A percentile compares a stretch with the other conserved stretches of the same genome.
phyloP scores from a whole-genome alignment of 2,113 vertebrate species.

The Platichthys stellatus region DNA sequence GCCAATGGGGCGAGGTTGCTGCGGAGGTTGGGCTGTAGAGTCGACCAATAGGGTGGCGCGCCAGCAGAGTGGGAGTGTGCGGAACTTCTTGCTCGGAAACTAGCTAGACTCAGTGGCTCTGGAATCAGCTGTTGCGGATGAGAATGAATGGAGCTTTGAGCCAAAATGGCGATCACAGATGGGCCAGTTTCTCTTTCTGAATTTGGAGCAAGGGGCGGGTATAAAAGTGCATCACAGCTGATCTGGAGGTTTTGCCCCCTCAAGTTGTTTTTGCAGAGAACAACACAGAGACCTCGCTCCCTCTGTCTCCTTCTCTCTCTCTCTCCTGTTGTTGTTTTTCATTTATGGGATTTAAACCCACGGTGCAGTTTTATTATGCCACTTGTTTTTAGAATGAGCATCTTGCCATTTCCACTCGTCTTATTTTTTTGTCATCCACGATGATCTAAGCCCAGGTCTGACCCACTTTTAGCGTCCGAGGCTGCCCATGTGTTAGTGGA shows the following conservation, averaged over 20 bases:
- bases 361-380: constrained; percentile 51
- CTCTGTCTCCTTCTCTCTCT: constrained; percentile 44
- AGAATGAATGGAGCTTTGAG: constrained; percentile 1
- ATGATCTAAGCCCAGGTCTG: constrained; percentile 24
- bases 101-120: constrained; percentile 50
- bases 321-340: constrained; percentile 42
- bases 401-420: constrained; percentile 34
- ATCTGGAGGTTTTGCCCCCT: constrained; percentile 72
- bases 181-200: constrained; percentile 53
- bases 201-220: constrained; percentile 66
- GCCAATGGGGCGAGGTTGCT: constrained; percentile 28
- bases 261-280: constrained; percentile 82
- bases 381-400: constrained; percentile 60
- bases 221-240: constrained; percentile 82
- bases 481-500: constrained; percentile 50
- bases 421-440: constrained; percentile 50
- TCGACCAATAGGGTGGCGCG: constrained; percentile 46
- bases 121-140: not conserved
- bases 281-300: constrained; percentile 61
- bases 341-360: constrained; percentile 9
- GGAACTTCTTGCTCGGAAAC: constrained; percentile 51
- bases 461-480: constrained; percentile 56
- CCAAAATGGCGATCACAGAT: constrained; percentile 75
- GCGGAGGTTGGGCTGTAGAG: constrained; percentile 50
- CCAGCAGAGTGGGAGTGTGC: constrained; percentile 38